Conservation (phyloP, 2,113 vertebrate species). For the Dasypus novemcinctus region DNA sequence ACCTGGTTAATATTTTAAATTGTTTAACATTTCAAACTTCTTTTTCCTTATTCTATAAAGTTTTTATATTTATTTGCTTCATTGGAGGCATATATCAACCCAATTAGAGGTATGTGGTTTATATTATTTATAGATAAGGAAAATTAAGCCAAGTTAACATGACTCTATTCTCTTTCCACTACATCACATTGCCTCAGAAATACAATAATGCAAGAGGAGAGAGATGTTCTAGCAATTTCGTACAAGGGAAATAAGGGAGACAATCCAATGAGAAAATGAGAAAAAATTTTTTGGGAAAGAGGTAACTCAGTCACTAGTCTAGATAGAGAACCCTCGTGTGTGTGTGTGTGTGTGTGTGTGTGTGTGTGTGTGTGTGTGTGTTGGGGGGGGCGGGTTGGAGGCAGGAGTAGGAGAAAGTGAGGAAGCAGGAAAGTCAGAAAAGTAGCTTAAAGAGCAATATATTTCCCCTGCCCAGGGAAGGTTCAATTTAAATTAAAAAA, state of each 20-base stretch:
- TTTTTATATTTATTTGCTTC: background rate
- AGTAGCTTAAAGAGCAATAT: background rate
- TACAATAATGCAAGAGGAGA: background rate
- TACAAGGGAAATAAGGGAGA: background rate
- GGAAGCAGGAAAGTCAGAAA: background rate
- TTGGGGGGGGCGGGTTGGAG: too few relatives aligned
- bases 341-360: too few relatives aligned
- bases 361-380: too few relatives aligned
- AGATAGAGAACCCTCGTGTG: background rate
- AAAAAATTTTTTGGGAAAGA: background rate
- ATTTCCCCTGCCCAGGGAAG: background rate
- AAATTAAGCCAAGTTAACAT: background rate
- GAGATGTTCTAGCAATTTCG: background rate
- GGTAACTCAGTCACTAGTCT: rapidly evolving
- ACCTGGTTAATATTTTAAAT: background rate
- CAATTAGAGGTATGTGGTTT: background rate
- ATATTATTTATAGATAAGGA: background rate
- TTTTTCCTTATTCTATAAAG: background rate
- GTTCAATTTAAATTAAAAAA: background rate
- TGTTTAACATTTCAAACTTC: background rate
- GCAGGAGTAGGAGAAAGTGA: rapidly evolving
- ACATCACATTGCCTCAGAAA: background rate
- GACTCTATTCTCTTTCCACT: background rate
- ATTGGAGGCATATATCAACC: background rate
- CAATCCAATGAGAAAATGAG: background rate